Evolutionary conservation across 2,888 invertebrate species (phyloP), one percentile per base, ranked within the genome.

Genomic region (Pheosia gnoma): DNA sequence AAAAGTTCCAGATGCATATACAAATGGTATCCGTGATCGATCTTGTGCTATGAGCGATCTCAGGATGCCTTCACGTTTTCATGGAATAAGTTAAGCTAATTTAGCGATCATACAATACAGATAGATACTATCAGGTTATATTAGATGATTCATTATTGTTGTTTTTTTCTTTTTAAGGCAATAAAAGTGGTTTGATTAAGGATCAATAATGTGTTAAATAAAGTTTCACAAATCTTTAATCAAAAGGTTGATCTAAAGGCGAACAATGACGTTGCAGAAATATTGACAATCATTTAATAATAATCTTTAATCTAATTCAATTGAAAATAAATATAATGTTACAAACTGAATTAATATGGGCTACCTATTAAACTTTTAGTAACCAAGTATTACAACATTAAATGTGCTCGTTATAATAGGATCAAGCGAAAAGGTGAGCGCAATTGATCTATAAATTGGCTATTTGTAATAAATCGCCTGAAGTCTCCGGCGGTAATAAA

Each of bases 401-500:
- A 58, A 56, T 59, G 59, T 61, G 57, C 57, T 53, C 41, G 61
- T 37, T 57, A 65, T 68, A 63, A 63, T 62, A 58, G 52, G 61
- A 59, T 59, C 11, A 59, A 62, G 62, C 65, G 55, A 70, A 66
- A 63, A 58, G 45, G 53, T 53, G 37, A 68, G 54, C 56, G 63
- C 68, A 74, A 70, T 67, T 66, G 68, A 77, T 75, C 72, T 70
- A 72, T 72, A 79, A 74, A 72, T 72, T 75, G 66, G 65, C 71
- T 60, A 75, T 73, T 77, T 72, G 74, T 76, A 78, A 78, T 82
- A 83, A 77, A 80, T 77, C 59, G 69, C 70, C 63, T 36, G 66
- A 65, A 77, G 72, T 71, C 66, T 55, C 66, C 62, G 73, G 80
- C 82, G 85, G 85, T 84, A 85, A 84, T 82, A 75, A 81, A 80